phyloP scores from a whole-genome alignment of 2,797 vertebrate species.

The Potorous gilbertii region DNA sequence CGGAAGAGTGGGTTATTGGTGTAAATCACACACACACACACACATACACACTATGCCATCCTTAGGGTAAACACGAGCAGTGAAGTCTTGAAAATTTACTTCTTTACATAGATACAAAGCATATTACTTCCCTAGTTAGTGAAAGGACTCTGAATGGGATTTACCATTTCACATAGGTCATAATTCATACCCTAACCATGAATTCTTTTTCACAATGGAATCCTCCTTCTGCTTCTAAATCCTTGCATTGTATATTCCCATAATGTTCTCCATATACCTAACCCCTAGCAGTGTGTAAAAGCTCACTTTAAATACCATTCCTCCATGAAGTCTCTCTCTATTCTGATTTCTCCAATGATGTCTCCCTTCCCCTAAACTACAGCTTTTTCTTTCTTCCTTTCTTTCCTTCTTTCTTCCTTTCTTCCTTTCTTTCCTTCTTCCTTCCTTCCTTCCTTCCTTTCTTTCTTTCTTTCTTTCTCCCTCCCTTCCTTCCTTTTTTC shows the following conservation, averaged over 20 bases:
- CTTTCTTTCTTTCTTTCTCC: rapidly evolving
- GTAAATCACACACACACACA: neutral
- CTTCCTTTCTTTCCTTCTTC: too few relatives aligned
- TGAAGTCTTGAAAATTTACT: neutral
- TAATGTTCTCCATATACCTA: neutral
- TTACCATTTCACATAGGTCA: too few relatives aligned
- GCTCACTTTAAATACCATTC: neutral
- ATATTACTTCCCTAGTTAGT: too few relatives aligned
- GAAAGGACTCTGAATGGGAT: too few relatives aligned
- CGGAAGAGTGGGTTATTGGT: neutral
- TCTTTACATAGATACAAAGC: too few relatives aligned
- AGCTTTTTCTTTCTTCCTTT: too few relatives aligned
- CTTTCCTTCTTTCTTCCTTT: too few relatives aligned
- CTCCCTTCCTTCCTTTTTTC: too few relatives aligned
- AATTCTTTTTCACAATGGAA: too few relatives aligned
- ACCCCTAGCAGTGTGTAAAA: neutral
- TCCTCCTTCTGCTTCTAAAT: neutral
- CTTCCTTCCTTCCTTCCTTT: too few relatives aligned
- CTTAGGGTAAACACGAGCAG: neutral
- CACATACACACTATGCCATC: neutral
- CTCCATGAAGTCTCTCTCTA: neutral
- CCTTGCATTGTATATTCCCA: neutral
- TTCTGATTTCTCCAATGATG: neutral
- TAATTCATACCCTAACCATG: too few relatives aligned
- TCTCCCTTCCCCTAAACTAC: neutral